Evolutionary conservation across 2,113 vertebrate genomes (phyloP).

Genomic region (Eudyptes chrysolophus): DNA sequence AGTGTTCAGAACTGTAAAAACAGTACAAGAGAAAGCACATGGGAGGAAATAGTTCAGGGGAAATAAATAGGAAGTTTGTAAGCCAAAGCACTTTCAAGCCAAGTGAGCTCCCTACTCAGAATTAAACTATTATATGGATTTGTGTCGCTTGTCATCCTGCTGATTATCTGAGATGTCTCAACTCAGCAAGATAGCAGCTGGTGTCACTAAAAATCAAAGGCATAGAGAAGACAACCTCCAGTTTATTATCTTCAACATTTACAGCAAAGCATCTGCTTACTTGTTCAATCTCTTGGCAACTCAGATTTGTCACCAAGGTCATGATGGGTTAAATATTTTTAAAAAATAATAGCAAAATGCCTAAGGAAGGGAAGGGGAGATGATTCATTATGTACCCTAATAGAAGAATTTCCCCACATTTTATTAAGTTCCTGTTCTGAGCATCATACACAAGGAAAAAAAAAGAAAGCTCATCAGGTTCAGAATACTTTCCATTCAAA

Average conservation of each 20-base stretch:
- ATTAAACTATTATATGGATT: background rate
- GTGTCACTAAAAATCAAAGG: slow-evolving; percentile 17
- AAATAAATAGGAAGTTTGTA: background rate
- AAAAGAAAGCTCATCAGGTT: background rate
- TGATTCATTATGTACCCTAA: background rate
- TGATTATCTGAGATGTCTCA: background rate
- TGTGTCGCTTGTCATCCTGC: background rate
- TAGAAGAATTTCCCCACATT: background rate
- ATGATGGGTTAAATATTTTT: background rate
- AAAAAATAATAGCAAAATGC: background rate
- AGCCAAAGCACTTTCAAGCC: background rate
- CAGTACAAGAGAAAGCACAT: background rate
- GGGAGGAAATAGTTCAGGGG: background rate
- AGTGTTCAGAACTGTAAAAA: background rate
- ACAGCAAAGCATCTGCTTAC: slow-evolving; percentile 10
- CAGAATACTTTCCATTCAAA: background rate
- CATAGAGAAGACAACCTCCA: background rate
- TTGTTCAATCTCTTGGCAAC: background rate
- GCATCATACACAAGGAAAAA: background rate
- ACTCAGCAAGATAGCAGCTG: slow-evolving; percentile 41
- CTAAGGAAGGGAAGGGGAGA: background rate
- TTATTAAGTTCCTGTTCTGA: background rate
- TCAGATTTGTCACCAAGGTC: background rate
- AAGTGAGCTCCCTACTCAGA: slow-evolving; percentile 11
- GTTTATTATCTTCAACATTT: background rate